These are phyloP conservation scores for Salmo trutta DNA, from an alignment of 2,797 vertebrate genomes.

Conservation along the genomic window DNA sequence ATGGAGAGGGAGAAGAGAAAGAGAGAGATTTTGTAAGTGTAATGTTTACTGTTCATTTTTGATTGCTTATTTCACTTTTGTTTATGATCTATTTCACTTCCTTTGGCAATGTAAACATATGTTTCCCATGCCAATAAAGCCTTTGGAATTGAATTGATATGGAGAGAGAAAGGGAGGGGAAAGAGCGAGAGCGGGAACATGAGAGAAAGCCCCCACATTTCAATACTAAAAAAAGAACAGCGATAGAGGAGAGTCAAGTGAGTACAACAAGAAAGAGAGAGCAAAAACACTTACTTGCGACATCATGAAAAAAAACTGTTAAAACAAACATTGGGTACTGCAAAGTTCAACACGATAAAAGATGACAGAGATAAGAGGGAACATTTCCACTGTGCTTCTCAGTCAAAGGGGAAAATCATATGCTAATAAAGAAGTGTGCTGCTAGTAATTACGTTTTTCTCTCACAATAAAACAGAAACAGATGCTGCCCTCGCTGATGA, in stretches of 20 bases:
- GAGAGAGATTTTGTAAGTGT: too few species aligned
- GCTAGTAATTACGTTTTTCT: background rate
- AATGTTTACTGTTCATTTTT: too few species aligned
- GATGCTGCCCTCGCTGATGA: constrained; percentile 41
- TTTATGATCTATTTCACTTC: too few species aligned
- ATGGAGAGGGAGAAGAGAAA: background rate
- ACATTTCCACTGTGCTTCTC: constrained; percentile 5
- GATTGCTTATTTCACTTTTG: too few species aligned
- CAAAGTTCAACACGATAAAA: constrained; percentile 50
- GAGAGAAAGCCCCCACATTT: background rate
- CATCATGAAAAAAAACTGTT: constrained; percentile 6
- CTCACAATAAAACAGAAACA: constrained; percentile 36
- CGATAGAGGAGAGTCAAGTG: background rate
- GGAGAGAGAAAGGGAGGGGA: background rate
- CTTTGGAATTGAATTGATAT: too few species aligned
- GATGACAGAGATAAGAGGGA: constrained; percentile 7
- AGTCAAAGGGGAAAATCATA: constrained; percentile 19
- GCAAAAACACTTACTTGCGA: constrained; percentile 8
- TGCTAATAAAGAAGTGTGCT: constrained; percentile 2
- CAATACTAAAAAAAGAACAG: too few species aligned
- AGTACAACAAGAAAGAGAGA: background rate
- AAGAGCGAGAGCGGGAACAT: background rate
- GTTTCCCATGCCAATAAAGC: too few species aligned
- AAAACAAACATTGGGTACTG: constrained; percentile 34
- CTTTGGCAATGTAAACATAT: too few species aligned